phyloP scores from a whole-genome alignment of 2,888 invertebrate genomes.

The Agriopis marginaria region DNA sequence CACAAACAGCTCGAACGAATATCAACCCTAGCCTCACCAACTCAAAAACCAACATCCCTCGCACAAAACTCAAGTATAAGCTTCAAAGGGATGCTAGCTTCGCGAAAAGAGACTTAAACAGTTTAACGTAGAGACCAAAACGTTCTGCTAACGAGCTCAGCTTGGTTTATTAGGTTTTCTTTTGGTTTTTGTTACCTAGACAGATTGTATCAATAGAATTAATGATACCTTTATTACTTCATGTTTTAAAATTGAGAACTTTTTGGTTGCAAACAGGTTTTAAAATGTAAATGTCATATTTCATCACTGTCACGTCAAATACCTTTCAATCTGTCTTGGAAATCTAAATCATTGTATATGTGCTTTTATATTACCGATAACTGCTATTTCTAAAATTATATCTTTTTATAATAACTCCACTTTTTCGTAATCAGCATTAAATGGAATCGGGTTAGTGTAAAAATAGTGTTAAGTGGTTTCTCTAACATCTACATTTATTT shows the following conservation, averaged over 20 bases:
- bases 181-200: slow-evolving; percentile 34
- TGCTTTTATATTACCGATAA: no score
- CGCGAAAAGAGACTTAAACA: slow-evolving; percentile 29
- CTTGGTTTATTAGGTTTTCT: slow-evolving; percentile 30
- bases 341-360: not conserved
- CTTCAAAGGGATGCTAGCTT: slow-evolving; percentile 13
- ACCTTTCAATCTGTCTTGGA: not conserved
- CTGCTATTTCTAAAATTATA: no score
- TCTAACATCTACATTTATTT: no score
- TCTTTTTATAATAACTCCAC: no score
- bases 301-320: not conserved
- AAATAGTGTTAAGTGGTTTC: no score
- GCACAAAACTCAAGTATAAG: slow-evolving; percentile 1
- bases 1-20: slow-evolving; percentile 39
- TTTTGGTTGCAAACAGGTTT: slow-evolving; percentile 18
- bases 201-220: slow-evolving; percentile 42
- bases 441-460: no score
- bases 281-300: not conserved
- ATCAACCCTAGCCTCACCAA: slow-evolving; percentile 34
- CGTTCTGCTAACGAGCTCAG: slow-evolving; percentile 23
- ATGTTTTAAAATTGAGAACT: slow-evolving; percentile 7
- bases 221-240: slow-evolving; percentile 17
- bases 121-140: slow-evolving; percentile 17
- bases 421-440: no score
- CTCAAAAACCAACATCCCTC: slow-evolving; percentile 39